phyloP scores from a whole-genome alignment of 1,140 invertebrate species.

The Acyrthosiphon pisum region DNA sequence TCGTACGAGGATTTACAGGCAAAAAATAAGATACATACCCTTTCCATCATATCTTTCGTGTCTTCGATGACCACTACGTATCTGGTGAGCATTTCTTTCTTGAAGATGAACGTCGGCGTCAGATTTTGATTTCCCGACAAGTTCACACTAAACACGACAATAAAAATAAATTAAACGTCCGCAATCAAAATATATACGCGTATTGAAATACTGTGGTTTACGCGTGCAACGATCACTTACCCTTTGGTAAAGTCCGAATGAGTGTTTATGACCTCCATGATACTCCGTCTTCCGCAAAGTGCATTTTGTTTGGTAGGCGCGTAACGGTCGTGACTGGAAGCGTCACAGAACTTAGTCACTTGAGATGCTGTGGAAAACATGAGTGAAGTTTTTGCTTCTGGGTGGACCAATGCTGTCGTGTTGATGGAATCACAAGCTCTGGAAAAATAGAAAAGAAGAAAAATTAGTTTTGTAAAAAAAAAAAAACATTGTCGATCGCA shows the following conservation, averaged over 20 bases:
- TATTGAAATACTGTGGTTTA: neutral
- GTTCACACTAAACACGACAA: slow-evolving; percentile 55
- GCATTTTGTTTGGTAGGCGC: slow-evolving; percentile 76
- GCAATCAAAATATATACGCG: neutral
- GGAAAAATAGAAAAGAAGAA: slow-evolving; percentile 62
- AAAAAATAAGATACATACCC: slow-evolving; percentile 61
- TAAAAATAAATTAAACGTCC: neutral
- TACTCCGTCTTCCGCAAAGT: slow-evolving; percentile 69
- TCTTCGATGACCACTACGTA: slow-evolving; percentile 68
- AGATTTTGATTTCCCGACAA: slow-evolving; percentile 59
- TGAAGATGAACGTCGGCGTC: slow-evolving; percentile 65
- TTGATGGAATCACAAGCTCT: slow-evolving; percentile 61
- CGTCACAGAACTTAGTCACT: slow-evolving; percentile 70
- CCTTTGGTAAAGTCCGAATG: slow-evolving; percentile 68
- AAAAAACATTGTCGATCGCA: neutral
- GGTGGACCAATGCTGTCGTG: slow-evolving; percentile 63
- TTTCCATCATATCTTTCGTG: slow-evolving; percentile 66
- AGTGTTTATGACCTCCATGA: slow-evolving; percentile 69
- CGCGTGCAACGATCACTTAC: slow-evolving; percentile 58
- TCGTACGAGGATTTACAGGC: neutral
- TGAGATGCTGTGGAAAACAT: slow-evolving; percentile 66
- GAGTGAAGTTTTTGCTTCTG: slow-evolving; percentile 66
- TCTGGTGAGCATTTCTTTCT: slow-evolving; percentile 65
- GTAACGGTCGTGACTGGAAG: slow-evolving; percentile 68
- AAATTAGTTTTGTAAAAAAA: neutral